phyloP scores from a whole-genome alignment of 2,113 vertebrate species.

The Leptobrachium ailaonicum region DNA sequence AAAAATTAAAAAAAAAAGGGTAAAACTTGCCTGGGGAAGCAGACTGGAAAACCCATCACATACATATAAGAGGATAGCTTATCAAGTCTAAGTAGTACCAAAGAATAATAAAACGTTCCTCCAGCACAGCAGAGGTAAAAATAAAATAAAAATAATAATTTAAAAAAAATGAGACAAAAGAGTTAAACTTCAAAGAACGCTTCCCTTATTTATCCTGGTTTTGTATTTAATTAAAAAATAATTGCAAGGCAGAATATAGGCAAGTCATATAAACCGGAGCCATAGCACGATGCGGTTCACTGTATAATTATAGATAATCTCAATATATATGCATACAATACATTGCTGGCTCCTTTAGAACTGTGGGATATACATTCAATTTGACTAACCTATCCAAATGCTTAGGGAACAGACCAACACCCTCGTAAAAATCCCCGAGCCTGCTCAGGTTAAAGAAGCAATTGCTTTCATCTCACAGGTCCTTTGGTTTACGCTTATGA shows the following conservation, averaged over 20 bases:
- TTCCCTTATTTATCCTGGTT: slow-evolving; percentile 28
- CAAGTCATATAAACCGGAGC: not conserved
- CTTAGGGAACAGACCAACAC: not conserved
- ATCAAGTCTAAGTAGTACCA: not conserved
- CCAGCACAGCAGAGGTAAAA: slow-evolving; percentile 49
- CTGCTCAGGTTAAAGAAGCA: slow-evolving; percentile 12
- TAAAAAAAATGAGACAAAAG: not conserved
- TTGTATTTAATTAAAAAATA: not conserved
- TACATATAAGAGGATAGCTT: not conserved
- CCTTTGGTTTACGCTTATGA: not conserved
- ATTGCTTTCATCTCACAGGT: not conserved
- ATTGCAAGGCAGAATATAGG: not conserved
- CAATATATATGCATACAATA: slow-evolving; percentile 15
- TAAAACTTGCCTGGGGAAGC: slow-evolving; percentile 37
- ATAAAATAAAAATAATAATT: not conserved
- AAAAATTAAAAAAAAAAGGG: slow-evolving; percentile 62
- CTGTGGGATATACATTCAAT: slow-evolving; percentile 33
- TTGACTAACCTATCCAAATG: slow-evolving; percentile 7
- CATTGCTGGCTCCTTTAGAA: slow-evolving; percentile 22
- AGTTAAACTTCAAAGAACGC: not conserved
- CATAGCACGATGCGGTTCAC: slow-evolving; percentile 23
- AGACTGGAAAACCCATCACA: slow-evolving; percentile 12
- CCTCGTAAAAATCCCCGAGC: not conserved
- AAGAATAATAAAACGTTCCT: slow-evolving; percentile 19
- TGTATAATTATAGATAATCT: slow-evolving; percentile 19